Evolutionary conservation across 2,888 invertebrate species (phyloP).

Genomic region (Steromphala cineraria): DNA sequence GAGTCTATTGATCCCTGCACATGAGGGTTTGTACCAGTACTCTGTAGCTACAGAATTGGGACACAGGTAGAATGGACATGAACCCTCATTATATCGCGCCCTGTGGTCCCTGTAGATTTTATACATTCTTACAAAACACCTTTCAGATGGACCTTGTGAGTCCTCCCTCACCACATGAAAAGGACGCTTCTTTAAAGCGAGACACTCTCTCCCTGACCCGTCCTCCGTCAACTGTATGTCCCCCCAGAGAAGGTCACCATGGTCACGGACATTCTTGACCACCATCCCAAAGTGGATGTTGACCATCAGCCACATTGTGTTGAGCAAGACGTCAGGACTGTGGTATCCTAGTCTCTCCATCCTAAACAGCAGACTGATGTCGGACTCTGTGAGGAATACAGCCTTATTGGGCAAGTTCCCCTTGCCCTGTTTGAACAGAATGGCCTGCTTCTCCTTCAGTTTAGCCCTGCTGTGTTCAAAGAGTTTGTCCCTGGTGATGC

Average conservation of each 20-base stretch:
- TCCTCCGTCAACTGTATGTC: not conserved
- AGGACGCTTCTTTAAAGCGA: not conserved
- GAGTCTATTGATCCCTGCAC: not conserved
- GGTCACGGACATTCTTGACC: slow-evolving; percentile 6
- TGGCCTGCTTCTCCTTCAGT: slow-evolving; percentile 8
- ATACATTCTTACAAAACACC: not conserved
- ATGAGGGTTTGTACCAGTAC: not conserved
- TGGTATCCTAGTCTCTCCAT: slow-evolving; percentile 23
- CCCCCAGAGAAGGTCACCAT: not conserved
- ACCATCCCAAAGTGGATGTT: slow-evolving; percentile 31
- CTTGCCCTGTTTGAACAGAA: slow-evolving; percentile 23
- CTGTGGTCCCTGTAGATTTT: not conserved
- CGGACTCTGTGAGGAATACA: slow-evolving; percentile 25
- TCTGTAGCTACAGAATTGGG: not conserved
- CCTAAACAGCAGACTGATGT: slow-evolving; percentile 29
- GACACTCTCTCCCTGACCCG: not conserved
- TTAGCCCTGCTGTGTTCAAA: not conserved
- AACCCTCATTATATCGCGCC: not conserved
- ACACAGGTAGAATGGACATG: not conserved
- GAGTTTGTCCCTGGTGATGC: slow-evolving; percentile 16
- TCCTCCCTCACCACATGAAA: not conserved
- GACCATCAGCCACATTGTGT: slow-evolving; percentile 39
- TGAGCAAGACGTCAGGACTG: slow-evolving; percentile 24
- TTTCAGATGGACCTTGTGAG: not conserved
- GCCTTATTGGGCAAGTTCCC: slow-evolving; percentile 24